These are phyloP conservation scores for Notarius quadriscutis DNA, from an alignment of 2,113 vertebrate genomes.

Conservation along the genomic window DNA sequence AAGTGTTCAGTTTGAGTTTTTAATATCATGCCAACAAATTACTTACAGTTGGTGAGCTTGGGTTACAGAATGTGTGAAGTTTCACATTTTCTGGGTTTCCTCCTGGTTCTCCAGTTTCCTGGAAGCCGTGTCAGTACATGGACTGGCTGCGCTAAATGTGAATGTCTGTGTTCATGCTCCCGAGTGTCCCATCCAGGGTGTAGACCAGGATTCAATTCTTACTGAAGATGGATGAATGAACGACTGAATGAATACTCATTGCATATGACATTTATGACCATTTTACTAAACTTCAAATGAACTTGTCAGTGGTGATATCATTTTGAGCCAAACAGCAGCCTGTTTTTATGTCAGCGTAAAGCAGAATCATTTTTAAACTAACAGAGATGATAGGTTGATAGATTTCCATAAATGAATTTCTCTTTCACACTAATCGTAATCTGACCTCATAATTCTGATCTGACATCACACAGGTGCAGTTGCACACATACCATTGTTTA, in stretches of 20 bases:
- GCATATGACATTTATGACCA: neutral
- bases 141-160: neutral
- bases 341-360: neutral
- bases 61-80: neutral
- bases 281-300: neutral
- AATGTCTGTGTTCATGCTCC: neutral
- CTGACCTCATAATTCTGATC: neutral
- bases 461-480: conserved; percentile 11
- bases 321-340: neutral
- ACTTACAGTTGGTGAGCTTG: neutral
- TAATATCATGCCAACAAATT: neutral
- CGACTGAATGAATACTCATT: neutral
- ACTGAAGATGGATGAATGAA: neutral
- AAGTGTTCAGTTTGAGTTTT: neutral
- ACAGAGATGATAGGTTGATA: neutral
- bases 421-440: neutral
- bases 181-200: neutral
- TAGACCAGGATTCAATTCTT: neutral
- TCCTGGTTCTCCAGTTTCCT: neutral
- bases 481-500: neutral
- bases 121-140: neutral
- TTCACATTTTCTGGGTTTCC: neutral
- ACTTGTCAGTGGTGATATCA: neutral
- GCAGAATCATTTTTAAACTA: neutral
- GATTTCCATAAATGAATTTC: neutral